A percentile compares a stretch with the other conserved stretches of the same genome.
Evolutionary conservation across 92 coral and sea anemone species (phyloP).

Genomic region (Zoanthus gigantus): DNA sequence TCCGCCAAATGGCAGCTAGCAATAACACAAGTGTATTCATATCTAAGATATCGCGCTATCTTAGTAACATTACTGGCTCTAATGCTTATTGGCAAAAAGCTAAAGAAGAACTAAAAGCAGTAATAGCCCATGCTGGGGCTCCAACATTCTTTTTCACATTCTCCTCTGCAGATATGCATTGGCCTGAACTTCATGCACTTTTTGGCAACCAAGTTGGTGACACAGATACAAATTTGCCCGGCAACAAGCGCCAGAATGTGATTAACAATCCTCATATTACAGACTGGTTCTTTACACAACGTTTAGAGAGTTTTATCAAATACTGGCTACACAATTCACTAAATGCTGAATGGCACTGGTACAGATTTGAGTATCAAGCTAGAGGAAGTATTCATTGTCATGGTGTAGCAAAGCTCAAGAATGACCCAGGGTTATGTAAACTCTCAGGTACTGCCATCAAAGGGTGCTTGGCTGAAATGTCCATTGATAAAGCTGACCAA

Average conservation of each 20-base stretch:
- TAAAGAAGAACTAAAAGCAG: conserved; percentile 51
- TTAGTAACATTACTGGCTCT: conserved; percentile 54
- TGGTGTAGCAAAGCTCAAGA: conserved; percentile 1
- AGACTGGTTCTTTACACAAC: conserved; percentile 63
- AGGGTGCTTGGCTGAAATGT: too few species aligned
- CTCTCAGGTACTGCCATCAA: too few species aligned
- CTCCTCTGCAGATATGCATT: conserved; percentile 84
- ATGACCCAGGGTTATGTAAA: neutral
- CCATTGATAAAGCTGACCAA: too few species aligned
- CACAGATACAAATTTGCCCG: too few species aligned
- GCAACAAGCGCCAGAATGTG: conserved; percentile 45
- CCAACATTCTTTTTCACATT: conserved; percentile 64
- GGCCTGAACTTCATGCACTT: conserved; percentile 79
- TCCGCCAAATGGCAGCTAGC: conserved; percentile 61
- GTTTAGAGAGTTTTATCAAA: conserved; percentile 68
- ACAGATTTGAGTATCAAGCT: conserved; percentile 70
- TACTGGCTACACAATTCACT: conserved; percentile 1
- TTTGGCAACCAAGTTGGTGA: conserved; percentile 28
- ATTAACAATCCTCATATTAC: conserved; percentile 53
- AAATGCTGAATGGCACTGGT: conserved; percentile 61
- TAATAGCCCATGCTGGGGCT: conserved; percentile 35
- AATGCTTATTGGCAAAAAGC: conserved; percentile 54
- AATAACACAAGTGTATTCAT: conserved; percentile 35
- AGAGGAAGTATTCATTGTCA: conserved; percentile 65
- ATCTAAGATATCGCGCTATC: conserved; percentile 63